Percentiles rank a stretch among this genome's conserved stretches.
Evolutionary conservation across 2,113 vertebrate species (phyloP).

Genomic region (Murina feae): DNA sequence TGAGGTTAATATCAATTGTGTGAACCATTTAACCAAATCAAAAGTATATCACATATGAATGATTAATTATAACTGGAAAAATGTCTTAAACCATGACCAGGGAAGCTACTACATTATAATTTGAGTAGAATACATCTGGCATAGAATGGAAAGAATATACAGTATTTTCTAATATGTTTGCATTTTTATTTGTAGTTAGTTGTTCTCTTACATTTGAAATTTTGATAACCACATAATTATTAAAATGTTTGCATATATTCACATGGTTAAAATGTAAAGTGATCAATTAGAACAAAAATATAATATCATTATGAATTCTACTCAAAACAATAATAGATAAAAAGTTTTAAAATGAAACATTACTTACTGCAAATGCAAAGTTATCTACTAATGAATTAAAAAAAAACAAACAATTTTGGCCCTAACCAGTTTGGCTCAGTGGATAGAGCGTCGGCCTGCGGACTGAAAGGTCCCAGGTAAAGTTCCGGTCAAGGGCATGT

Average conservation of each 20-base stretch:
- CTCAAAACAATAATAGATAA: neutral
- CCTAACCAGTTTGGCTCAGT: too few relatives aligned
- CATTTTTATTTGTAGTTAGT: neutral
- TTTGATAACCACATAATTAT: neutral
- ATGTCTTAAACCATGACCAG: neutral
- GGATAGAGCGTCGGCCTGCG: too few relatives aligned
- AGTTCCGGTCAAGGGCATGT: too few relatives aligned
- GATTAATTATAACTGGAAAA: neutral
- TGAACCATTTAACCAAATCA: neutral
- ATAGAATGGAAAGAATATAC: neutral
- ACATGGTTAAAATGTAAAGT: constrained; percentile 14
- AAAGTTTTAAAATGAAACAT: neutral
- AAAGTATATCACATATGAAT: neutral
- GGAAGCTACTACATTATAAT: neutral
- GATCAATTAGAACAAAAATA: neutral
- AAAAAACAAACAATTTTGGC: too few relatives aligned
- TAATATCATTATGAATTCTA: neutral
- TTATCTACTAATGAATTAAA: neutral
- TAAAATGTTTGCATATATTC: neutral
- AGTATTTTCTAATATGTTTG: neutral
- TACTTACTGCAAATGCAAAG: neutral
- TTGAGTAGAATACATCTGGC: neutral
- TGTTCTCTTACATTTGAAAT: neutral
- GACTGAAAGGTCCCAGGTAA: too few relatives aligned
- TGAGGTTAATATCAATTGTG: neutral